Base-by-base conservation (phyloP, 2,888 invertebrate genomes). In the Eristalis tenax region DNA sequence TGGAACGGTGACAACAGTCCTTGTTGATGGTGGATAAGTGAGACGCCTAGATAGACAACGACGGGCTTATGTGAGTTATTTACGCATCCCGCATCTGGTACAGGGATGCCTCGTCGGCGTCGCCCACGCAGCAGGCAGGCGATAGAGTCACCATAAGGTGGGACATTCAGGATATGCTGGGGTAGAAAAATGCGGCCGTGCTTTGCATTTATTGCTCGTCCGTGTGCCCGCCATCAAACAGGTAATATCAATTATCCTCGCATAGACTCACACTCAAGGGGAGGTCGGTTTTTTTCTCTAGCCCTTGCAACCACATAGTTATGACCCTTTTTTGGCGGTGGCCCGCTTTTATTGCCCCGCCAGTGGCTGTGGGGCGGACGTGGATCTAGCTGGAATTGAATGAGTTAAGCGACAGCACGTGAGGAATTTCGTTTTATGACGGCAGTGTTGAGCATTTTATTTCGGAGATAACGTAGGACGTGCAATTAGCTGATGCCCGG, bases 131-230 rank as follows among this genome's bases (percentile, higher is more conserved):
- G 13, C 50, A 18, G 50, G 57, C 18, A 57, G 40, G 40, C 22
- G 57, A 38, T 59, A 70, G 23, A 26, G 38, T 50, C 50, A 8
- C 23, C 69, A 69, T 22, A 70, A 35, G 56, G 57, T 57, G 11
- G 43, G 50, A 10, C 50, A 50, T 28, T n/a, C 32, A 13, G 69
- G 57, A 18, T 50, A 18, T 18, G 32, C 11, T 15, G 3, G 22
- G 2, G 18, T 22, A 4, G 69, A 5, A 69, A 69, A 8, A 15
- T 22, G 13, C 57, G 69, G 22, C 57, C 56, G 56, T 35, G 35
- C 32, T 57, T 70, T 70, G 69, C 69, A 70, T 70, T 70, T 35
- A 57, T 68, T 68, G 56, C 50, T 50, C 68, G n/a, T 43, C 66
- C 66, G 26, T 26, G 66, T 68, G 28, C 18, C n/a, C 43, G 28